Base-by-base conservation (phyloP, 2,888 invertebrate species). In the Amphiduros pacificus region DNA sequence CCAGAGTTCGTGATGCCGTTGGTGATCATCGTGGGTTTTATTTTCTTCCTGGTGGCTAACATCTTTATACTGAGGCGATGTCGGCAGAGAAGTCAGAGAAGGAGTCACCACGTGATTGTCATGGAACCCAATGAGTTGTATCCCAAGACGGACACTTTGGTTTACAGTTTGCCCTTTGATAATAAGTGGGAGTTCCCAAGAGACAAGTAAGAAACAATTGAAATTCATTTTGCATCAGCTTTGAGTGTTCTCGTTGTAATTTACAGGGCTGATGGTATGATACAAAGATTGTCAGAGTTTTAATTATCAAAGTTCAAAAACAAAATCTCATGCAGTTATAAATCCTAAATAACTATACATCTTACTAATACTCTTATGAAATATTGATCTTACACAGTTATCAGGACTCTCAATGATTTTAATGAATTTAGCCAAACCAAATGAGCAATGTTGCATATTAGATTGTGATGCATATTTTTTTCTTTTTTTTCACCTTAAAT, bases 181-280 rank as follows among this genome's bases (percentile, higher is more conserved):
- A 28, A 44, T 29, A 56, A 56, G 49, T 56, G 56, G 56, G 56
- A 56, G 31, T 41, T 56, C 24, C 56, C 48, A 6, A 56, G 29
- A 28, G 56, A 56, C 4, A 56, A 48, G 56, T 56, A 27, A 44
- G 56, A 20, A 48, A 44, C n/a, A 44, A n/a, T n/a, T n/a, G n/a
- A 44, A 36, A 17, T 17, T 36, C 17, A 11, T 11, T 36, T 36
- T 36, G 36, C 11, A 36, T 11, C 36, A n/a, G n/a, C n/a, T n/a
- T n/a, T n/a, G n/a, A n/a, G n/a, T n/a, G 36, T 17, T 11, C 9
- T 36, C 9, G 36, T 36, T 36, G 17, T 11, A 11, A 36, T 36
- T 36, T 36, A 11, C 9, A 36, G 17, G 17, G 36, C 11, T 36
- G 17, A 36, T 36, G 17, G 9, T 36, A 36, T 17, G 36, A 17